Conservation (phyloP, 2,113 vertebrate genomes). For the Cyphomyrus plagiostoma region DNA sequence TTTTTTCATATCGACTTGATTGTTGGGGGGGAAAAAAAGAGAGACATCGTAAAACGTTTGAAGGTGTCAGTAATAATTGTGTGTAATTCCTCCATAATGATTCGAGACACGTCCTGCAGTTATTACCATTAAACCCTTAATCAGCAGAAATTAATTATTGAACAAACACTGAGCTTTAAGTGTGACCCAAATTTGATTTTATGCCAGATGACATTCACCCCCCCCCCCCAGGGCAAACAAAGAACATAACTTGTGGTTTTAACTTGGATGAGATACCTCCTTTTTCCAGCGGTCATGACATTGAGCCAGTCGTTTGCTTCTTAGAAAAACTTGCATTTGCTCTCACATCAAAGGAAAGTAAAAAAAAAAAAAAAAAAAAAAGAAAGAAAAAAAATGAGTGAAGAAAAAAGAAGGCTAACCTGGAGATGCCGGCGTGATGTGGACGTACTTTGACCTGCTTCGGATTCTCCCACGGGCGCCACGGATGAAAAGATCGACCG, state of each 20-base stretch:
- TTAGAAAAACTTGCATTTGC: not conserved
- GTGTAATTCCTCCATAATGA: constrained; percentile 39
- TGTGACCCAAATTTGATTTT: constrained; percentile 32
- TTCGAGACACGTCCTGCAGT: constrained; percentile 39
- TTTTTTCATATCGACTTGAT: constrained; percentile 23
- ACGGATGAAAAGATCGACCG: not conserved
- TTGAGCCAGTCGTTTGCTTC: not conserved
- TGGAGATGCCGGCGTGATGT: not conserved
- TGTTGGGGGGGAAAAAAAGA: constrained; percentile 23
- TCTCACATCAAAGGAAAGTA: constrained; percentile 5
- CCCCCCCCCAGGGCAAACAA: not conserved
- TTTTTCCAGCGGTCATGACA: not conserved
- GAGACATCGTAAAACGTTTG: constrained; percentile 33
- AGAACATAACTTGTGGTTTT: constrained; percentile 11
- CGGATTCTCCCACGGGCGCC: not conserved
- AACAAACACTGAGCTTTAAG: constrained; percentile 37
- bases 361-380: not conserved
- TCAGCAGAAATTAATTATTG: constrained; percentile 41
- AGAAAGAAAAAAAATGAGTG: not conserved
- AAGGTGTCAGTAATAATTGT: constrained; percentile 36
- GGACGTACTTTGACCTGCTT: not conserved
- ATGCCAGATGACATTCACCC: constrained; percentile 13
- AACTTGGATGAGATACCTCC: not conserved
- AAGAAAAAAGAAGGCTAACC: not conserved
- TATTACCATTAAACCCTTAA: constrained; percentile 41